Conservation (phyloP, 2,797 vertebrate genomes). For the Heteromormyrus szaboi region DNA sequence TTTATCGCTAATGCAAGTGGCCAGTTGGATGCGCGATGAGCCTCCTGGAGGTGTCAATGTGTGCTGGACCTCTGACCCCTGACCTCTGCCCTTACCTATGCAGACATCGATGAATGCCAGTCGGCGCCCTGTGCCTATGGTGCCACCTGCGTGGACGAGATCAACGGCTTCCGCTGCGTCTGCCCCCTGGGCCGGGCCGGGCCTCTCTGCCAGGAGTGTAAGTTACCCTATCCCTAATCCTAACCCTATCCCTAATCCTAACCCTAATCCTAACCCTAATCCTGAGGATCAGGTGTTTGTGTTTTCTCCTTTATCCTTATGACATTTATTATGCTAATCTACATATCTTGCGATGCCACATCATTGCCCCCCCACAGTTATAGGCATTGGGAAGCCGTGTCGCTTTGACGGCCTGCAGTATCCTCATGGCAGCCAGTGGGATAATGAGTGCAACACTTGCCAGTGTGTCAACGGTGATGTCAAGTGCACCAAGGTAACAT, state of each 20-base stretch:
- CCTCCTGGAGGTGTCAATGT: not conserved
- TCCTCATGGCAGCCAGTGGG: slow-evolving; percentile 79
- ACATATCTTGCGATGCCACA: not conserved
- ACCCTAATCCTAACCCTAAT: not conserved
- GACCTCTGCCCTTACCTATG: slow-evolving; percentile 4
- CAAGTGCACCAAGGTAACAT: slow-evolving; percentile 80
- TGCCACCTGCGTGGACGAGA: slow-evolving; percentile 85
- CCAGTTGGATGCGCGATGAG: not conserved
- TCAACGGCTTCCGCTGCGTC: slow-evolving; percentile 78
- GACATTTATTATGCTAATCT: not conserved
- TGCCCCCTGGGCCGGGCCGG: slow-evolving; percentile 81
- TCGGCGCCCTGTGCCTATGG: slow-evolving; percentile 85
- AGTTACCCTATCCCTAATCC: slow-evolving; percentile 33
- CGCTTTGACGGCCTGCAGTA: slow-evolving; percentile 68
- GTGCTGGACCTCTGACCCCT: not conserved
- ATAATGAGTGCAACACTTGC: slow-evolving; percentile 84
- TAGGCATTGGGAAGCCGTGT: slow-evolving; percentile 74
- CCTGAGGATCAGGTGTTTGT: too few relatives aligned
- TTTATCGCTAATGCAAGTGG: not conserved
- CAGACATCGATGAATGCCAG: slow-evolving; percentile 94
- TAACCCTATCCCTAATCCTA: too few relatives aligned
- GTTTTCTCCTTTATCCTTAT: not conserved
- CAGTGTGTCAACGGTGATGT: slow-evolving; percentile 73
- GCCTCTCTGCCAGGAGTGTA: slow-evolving; percentile 80
- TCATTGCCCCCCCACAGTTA: slow-evolving; percentile 51